These are phyloP conservation scores for Nettapus auritus DNA, from an alignment of 2,113 vertebrate genomes.

Conservation along the genomic window DNA sequence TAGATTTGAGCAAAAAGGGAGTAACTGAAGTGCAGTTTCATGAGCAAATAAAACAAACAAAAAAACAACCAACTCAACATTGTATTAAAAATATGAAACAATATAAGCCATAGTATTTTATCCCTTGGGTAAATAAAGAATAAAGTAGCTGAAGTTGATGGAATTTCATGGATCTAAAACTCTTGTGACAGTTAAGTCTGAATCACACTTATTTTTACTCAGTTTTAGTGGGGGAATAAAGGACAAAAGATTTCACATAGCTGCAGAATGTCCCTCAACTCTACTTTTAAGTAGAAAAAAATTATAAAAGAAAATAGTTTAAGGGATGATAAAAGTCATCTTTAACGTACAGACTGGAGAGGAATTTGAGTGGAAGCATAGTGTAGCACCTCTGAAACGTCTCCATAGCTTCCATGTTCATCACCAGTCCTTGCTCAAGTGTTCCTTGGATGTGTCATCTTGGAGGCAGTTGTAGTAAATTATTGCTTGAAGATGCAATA, in stretches of 20 bases:
- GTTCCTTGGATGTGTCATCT: background rate
- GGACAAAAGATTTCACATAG: background rate
- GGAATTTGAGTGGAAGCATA: background rate
- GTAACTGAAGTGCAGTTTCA: background rate
- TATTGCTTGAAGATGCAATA: background rate
- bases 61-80: background rate
- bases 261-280: rapidly evolving
- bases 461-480: background rate
- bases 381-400: background rate
- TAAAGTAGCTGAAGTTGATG: background rate
- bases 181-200: background rate
- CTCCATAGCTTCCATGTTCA: background rate
- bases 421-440: background rate
- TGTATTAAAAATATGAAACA: background rate
- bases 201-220: background rate
- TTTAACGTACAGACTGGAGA: background rate
- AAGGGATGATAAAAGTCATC: background rate
- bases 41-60: background rate
- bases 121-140: background rate
- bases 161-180: background rate
- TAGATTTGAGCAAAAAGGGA: background rate
- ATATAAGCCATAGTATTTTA: background rate
- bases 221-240: background rate
- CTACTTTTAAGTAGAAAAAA: background rate
- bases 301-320: background rate